Conservation (phyloP, 2,888 invertebrate genomes). For the Mythimna lalbum region DNA sequence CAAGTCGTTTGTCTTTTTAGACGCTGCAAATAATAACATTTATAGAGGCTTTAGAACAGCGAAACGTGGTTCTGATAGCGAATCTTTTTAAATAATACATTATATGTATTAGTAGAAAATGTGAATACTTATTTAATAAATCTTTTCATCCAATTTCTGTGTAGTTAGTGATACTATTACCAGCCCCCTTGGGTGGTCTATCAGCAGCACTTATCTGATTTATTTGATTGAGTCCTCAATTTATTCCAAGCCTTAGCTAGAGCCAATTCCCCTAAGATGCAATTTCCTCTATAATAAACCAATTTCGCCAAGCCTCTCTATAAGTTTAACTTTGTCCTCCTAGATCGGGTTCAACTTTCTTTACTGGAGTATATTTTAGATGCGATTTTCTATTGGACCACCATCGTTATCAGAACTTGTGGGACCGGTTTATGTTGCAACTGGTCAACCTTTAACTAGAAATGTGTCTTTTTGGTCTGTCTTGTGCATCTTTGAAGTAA, state of each 20-base stretch:
- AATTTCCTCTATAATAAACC: slow-evolving; percentile 27
- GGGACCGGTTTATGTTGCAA: slow-evolving; percentile 36
- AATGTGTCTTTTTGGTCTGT: slow-evolving; percentile 30
- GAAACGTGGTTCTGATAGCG: too few species aligned
- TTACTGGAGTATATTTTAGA: slow-evolving; percentile 23
- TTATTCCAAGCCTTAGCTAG: background rate
- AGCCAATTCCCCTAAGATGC: slow-evolving; percentile 18
- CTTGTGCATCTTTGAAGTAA: background rate
- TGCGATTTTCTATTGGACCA: slow-evolving; percentile 32
- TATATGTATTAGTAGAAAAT: background rate
- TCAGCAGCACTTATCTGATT: slow-evolving; percentile 3
- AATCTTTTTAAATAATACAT: background rate
- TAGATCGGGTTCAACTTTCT: slow-evolving; percentile 16
- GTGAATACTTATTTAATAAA: background rate
- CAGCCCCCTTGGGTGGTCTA: background rate
- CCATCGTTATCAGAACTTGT: slow-evolving; percentile 41
- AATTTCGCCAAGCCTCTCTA: slow-evolving; percentile 25
- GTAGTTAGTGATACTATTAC: too few species aligned
- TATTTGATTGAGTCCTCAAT: slow-evolving; percentile 4
- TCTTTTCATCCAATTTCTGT: background rate
- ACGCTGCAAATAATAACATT: background rate
- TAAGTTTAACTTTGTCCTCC: slow-evolving; percentile 6
- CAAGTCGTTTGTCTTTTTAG: too few species aligned
- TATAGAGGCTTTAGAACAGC: background rate
- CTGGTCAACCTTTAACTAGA: slow-evolving; percentile 31